These are phyloP conservation scores for Drosophila nr. perissopoda DNA, from an alignment of 2,888 invertebrate genomes.

Conservation along the genomic window DNA sequence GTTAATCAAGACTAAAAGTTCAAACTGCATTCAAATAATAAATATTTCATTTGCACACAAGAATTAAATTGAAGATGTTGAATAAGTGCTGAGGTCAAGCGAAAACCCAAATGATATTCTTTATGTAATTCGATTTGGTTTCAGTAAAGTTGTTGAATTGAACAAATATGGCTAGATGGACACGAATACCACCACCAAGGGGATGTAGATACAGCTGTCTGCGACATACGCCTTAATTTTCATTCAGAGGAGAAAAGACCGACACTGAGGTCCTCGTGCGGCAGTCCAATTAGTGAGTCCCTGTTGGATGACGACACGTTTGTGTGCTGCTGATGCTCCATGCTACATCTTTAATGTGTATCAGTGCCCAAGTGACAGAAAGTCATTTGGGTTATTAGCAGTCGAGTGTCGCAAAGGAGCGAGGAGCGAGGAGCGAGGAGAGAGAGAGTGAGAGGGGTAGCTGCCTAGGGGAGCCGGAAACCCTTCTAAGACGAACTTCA, in stretches of 20 bases:
- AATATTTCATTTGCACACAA: background rate
- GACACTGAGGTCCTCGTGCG: constrained; percentile 20
- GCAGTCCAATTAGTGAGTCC: constrained; percentile 53
- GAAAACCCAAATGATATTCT: background rate
- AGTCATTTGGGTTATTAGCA: constrained; percentile 76
- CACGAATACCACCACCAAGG: background rate
- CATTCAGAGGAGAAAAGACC: constrained; percentile 6
- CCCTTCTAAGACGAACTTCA: constrained; percentile 61
- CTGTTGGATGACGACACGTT: constrained; percentile 27
- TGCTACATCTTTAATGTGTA: constrained; percentile 25
- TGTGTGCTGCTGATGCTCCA: constrained; percentile 6
- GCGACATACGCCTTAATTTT: constrained; percentile 9
- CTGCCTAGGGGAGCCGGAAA: constrained; percentile 33
- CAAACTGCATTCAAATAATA: background rate
- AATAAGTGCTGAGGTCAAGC: background rate
- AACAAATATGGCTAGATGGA: constrained; percentile 1
- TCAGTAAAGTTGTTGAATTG: background rate
- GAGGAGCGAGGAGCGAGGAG: background rate
- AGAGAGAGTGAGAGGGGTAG: background rate
- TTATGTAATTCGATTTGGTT: constrained; percentile 3
- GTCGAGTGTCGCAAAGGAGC: constrained; percentile 38
- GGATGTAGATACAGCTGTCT: constrained; percentile 1
- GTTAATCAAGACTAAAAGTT: background rate
- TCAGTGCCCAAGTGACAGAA: constrained; percentile 70
- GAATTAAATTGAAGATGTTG: background rate